Evolutionary conservation across 2,113 vertebrate genomes (phyloP).

Genomic region (Aviceda subcristata): DNA sequence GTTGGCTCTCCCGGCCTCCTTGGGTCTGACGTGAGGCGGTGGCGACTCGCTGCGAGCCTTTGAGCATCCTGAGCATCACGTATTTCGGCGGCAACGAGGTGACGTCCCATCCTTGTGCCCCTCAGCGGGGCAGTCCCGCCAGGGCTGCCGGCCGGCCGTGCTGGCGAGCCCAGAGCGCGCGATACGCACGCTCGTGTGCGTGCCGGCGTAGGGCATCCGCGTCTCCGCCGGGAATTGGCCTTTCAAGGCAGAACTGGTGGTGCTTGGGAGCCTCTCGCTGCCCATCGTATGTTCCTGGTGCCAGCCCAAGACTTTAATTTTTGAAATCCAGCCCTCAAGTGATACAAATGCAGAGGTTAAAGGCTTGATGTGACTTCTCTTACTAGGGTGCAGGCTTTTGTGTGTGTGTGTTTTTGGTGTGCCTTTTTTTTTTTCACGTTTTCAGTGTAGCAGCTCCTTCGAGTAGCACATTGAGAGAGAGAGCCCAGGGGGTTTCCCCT

Average conservation of each 20-base stretch:
- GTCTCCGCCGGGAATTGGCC: neutral
- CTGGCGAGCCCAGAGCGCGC: accelerated
- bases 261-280: neutral
- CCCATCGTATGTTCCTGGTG: accelerated
- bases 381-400: neutral
- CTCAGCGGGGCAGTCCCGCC: neutral
- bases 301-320: neutral
- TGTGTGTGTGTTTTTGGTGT: too few relatives aligned
- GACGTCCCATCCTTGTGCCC: neutral
- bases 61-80: neutral
- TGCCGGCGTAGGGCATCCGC: accelerated
- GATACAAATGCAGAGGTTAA: neutral
- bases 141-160: neutral
- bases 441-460: neutral
- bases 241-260: neutral
- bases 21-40: neutral
- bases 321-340: neutral
- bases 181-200: accelerated
- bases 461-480: neutral
- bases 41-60: accelerated
- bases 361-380: neutral
- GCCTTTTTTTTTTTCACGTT: neutral
- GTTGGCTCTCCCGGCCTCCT: neutral
- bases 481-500: neutral
- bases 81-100: neutral